These are phyloP conservation scores for Temnothorax longispinosus DNA, from an alignment of 1,140 invertebrate genomes.

Conservation along the genomic window DNA sequence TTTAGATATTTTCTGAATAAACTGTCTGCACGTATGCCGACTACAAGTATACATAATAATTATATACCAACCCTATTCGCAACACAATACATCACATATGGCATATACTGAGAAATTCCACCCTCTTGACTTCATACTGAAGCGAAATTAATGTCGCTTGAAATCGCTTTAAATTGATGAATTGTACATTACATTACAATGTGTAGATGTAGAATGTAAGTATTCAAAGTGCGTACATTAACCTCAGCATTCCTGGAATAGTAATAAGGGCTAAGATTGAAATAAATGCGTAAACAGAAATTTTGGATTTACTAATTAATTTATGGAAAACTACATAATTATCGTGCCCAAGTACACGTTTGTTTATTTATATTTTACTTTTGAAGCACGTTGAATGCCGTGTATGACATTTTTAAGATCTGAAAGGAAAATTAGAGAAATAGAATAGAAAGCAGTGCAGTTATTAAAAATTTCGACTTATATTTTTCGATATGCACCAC, in stretches of 20 bases:
- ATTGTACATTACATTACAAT: no score
- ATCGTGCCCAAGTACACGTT: background rate
- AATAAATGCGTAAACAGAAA: background rate
- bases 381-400: conserved; percentile 59
- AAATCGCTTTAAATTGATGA: no score
- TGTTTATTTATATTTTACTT: conserved; percentile 5
- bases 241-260: no score
- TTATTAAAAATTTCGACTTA: background rate
- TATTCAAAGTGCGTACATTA: no score
- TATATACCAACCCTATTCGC: no score
- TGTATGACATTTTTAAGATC: conserved; percentile 62
- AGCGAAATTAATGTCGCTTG: no score
- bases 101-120: no score
- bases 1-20: background rate
- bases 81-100: no score
- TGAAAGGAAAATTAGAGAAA: conserved; percentile 32
- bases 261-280: background rate
- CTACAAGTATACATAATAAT: no score
- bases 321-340: conserved; percentile 4
- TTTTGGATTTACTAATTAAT: conserved; percentile 3
- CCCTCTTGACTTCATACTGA: no score
- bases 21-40: no score
- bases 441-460: background rate
- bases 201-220: no score
- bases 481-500: background rate